A percentile compares a stretch with the other conserved stretches of the same genome.
Evolutionary conservation across 2,888 invertebrate species (phyloP).

Genomic region (Nomada fucata): DNA sequence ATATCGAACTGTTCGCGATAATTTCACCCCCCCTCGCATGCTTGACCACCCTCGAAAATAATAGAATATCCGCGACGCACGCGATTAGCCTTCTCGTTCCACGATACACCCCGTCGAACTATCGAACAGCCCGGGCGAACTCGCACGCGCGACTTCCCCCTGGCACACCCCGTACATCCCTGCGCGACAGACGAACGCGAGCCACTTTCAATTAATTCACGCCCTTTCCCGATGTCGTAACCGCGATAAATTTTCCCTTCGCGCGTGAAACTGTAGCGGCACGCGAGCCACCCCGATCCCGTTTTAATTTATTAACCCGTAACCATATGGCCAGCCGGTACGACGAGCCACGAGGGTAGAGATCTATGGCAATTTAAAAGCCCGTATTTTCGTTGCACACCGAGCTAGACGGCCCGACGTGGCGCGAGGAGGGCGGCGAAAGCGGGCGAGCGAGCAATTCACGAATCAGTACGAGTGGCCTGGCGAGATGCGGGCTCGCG

Average conservation of each 20-base stretch:
- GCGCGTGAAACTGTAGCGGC: conserved; percentile 1
- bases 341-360: conserved; percentile 33
- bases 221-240: neutral
- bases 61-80: too few species aligned
- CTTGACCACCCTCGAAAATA: too few species aligned
- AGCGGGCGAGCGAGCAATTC: conserved; percentile 54
- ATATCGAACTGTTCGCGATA: too few species aligned
- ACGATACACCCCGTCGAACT: too few species aligned
- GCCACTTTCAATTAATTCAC: neutral
- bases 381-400: conserved; percentile 76
- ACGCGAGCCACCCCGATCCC: neutral
- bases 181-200: neutral
- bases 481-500: conserved; percentile 60
- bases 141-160: too few species aligned
- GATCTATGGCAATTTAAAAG: conserved; percentile 75
- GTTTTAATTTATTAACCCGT: conserved; percentile 24
- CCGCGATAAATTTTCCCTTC: conserved; percentile 3
- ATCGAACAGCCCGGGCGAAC: too few species aligned
- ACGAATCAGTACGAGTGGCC: conserved; percentile 54
- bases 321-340: conserved; percentile 27
- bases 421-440: conserved; percentile 21
- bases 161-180: too few species aligned
- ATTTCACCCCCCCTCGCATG: too few species aligned
- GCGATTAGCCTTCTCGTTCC: too few species aligned
- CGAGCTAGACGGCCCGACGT: conserved; percentile 46